These are phyloP conservation scores for Spheniscus humboldti DNA, from an alignment of 2,797 vertebrate species.

Conservation along the genomic window DNA sequence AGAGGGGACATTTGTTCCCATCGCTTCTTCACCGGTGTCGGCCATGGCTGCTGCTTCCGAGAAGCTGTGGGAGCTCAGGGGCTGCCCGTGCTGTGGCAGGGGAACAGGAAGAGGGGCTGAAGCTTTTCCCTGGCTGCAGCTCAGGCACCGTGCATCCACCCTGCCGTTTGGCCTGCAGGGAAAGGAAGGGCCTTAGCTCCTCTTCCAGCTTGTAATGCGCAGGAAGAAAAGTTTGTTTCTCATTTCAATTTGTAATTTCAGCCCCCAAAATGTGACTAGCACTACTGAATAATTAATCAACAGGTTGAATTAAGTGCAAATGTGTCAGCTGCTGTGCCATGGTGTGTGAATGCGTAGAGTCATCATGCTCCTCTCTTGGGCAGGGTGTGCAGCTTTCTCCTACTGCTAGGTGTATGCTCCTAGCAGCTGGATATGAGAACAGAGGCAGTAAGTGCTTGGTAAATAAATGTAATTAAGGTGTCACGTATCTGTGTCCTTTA, in stretches of 20 bases:
- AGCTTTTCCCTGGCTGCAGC: background rate
- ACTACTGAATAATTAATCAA: background rate
- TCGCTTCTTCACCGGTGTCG: background rate
- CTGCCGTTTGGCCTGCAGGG: background rate
- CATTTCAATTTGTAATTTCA: background rate
- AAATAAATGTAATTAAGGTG: background rate
- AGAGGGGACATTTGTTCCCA: background rate
- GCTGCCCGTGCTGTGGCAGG: background rate
- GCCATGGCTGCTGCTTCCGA: background rate
- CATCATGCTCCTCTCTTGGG: background rate
- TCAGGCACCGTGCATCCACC: background rate
- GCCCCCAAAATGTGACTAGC: background rate
- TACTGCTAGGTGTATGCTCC: background rate
- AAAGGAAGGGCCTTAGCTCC: background rate
- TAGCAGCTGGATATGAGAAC: background rate
- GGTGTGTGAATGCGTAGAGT: background rate
- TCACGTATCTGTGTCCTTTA: background rate
- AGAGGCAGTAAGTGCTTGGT: background rate
- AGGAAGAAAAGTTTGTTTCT: background rate
- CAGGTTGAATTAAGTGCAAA: background rate
- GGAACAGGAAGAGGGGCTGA: background rate
- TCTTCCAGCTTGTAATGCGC: background rate
- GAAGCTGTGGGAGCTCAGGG: background rate
- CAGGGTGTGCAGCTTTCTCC: background rate
- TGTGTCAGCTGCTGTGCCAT: background rate